Evolutionary conservation across 2,113 vertebrate species (phyloP), one percentile per base, ranked within the genome.

Genomic region (Prochilodus magdalenae): DNA sequence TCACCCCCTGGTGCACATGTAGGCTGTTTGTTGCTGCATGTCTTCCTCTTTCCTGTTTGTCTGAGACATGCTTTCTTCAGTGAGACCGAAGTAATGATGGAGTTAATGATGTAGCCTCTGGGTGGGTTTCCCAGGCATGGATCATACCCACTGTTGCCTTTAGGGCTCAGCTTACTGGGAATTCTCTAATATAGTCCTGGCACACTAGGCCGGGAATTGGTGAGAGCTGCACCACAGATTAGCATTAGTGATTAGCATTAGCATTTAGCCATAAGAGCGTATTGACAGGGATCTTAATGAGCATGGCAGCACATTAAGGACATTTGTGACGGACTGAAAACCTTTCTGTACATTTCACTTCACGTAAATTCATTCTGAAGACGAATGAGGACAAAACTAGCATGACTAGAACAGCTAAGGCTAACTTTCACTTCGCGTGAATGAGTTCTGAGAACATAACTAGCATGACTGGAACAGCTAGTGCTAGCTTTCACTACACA

Each of bases 41-140:
- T 16, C 47, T 47, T 72, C 29, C n/a, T n/a, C 20, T 83, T 73
- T 74, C 82, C 75, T 72, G 81, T 60, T 77, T 77, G 26, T 77
- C 62, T 49, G 40, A 44, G 51, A 30, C 27, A 44, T 47, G 63
- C 66, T 72, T 55, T 60, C 55, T 51, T 22, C 30, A 36, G 5
- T 10, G 18, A 29, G 51, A 27, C 18, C 29, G 33, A 75, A 47
- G 33, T n/a, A n/a, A n/a, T 24, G n/a, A 33, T 53, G 15, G 65
- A 40, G 47, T 65, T 75, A 30, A 57, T 63, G 30, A 26, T 62
- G 12, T 62, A 30, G 49, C 14, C n/a, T 81, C 70, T 74, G 53
- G 27, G 71, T 62, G 26, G 70, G n/a, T 51, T 73, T 4, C 55
- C 18, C 63, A 66, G 30, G 20, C 29, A 33, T 16, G 10, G 30